phyloP scores from a whole-genome alignment of 37 sponge, comb jelly and placozoan species.

The Axinella damicornis region DNA sequence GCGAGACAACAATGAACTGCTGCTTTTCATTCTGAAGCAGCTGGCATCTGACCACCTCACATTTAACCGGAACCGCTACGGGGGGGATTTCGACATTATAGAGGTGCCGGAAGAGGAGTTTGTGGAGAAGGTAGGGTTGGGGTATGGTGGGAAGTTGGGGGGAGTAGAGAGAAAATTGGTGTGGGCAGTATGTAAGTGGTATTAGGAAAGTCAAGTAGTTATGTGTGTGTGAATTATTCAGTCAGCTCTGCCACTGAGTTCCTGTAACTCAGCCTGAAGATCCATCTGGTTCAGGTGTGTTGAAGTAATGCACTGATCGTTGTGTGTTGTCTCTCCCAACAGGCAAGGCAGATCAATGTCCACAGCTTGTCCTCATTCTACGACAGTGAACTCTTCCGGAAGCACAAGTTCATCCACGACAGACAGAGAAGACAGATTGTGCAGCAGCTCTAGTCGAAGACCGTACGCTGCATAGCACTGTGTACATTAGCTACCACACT shows the following conservation, averaged over 20 bases:
- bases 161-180: too few relatives aligned
- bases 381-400: slow-evolving; percentile 88
- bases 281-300: too few relatives aligned
- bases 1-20: slow-evolving; percentile 97
- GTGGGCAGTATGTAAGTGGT: too few relatives aligned
- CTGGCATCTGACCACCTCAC: slow-evolving; percentile 89
- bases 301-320: not conserved
- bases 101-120: slow-evolving; percentile 97
- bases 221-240: too few relatives aligned
- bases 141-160: too few relatives aligned
- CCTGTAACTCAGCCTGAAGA: too few relatives aligned
- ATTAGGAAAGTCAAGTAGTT: too few relatives aligned
- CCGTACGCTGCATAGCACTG: too few relatives aligned
- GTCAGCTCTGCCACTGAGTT: too few relatives aligned
- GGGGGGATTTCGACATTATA: slow-evolving; percentile 83
- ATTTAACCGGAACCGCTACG: slow-evolving; percentile 89
- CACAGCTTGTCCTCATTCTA: slow-evolving; percentile 92
- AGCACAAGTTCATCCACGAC: slow-evolving; percentile 89
- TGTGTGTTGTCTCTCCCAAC: slow-evolving; percentile 1
- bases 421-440: slow-evolving; percentile 80
- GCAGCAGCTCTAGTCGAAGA: slow-evolving; percentile 75
- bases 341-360: slow-evolving; percentile 93
- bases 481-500: too few relatives aligned
- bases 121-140: slow-evolving; percentile 80
- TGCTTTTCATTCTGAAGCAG: slow-evolving; percentile 96